These are phyloP conservation scores for Lamprotornis superbus DNA, from an alignment of 2,113 vertebrate species.

Conservation along the genomic window DNA sequence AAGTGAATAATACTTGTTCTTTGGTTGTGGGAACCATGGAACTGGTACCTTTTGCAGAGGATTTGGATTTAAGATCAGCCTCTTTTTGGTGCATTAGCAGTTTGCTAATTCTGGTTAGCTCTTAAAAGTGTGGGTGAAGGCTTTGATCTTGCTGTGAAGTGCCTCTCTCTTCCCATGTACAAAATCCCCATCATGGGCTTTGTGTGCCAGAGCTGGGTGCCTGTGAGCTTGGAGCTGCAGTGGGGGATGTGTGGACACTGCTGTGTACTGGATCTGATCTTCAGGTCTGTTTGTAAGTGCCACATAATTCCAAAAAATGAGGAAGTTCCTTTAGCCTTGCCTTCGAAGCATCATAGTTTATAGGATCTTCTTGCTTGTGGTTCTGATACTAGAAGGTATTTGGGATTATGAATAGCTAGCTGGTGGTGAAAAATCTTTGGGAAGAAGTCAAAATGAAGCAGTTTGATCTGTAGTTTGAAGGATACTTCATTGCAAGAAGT, in stretches of 20 bases:
- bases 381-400: not conserved
- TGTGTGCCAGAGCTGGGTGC: not conserved
- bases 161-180: not conserved
- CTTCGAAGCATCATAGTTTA: not conserved
- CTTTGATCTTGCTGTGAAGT: not conserved
- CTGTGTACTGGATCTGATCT: not conserved
- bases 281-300: not conserved
- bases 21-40: accelerated
- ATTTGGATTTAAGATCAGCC: not conserved
- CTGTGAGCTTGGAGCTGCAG: not conserved
- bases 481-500: not conserved
- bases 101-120: not conserved
- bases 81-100: not conserved
- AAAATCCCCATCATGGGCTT: not conserved
- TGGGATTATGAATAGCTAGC: not conserved
- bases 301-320: not conserved
- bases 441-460: not conserved
- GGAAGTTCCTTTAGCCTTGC: not conserved
- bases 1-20: not conserved
- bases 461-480: not conserved
- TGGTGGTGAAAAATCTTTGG: not conserved
- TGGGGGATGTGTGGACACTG: not conserved
- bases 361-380: not conserved
- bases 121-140: not conserved
- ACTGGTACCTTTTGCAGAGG: not conserved